phyloP scores from a whole-genome alignment of 2,888 invertebrate genomes.

The Microctonus brassicae region DNA sequence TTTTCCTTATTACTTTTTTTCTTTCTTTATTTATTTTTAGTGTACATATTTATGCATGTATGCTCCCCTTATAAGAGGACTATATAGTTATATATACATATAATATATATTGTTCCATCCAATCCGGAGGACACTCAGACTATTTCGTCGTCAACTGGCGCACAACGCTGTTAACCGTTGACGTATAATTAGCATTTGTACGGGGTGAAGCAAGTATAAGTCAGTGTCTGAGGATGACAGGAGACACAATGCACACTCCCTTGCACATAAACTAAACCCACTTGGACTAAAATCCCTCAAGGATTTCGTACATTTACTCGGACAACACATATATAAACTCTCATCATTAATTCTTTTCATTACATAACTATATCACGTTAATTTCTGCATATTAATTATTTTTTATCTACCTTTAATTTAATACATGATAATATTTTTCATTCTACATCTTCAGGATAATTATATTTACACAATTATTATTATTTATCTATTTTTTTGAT shows the following conservation, averaged over 20 bases:
- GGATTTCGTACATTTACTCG: constrained; percentile 9
- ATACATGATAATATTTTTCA: background rate
- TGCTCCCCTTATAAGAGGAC: no score
- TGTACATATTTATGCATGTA: background rate
- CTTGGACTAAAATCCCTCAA: constrained; percentile 19
- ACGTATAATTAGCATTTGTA: constrained; percentile 68
- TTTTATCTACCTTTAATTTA: background rate
- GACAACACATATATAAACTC: constrained; percentile 53
- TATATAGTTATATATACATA: background rate
- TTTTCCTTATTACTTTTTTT: no score
- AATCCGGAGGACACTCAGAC: constrained; percentile 52
- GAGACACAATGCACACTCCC: constrained; percentile 59
- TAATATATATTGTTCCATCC: constrained; percentile 58
- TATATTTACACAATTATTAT: background rate
- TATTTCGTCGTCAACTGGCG: constrained; percentile 47
- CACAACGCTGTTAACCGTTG: constrained; percentile 50
- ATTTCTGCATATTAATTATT: background rate
- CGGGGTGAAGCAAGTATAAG: constrained; percentile 54
- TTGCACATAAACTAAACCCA: constrained; percentile 39
- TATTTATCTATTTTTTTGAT: no score
- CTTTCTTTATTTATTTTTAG: background rate
- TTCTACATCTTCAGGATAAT: background rate
- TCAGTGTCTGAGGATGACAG: constrained; percentile 67
- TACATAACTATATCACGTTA: background rate
- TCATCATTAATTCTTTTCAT: constrained; percentile 46